Base-by-base conservation (phyloP, 2,797 vertebrate species). In the Argya squamiceps region DNA sequence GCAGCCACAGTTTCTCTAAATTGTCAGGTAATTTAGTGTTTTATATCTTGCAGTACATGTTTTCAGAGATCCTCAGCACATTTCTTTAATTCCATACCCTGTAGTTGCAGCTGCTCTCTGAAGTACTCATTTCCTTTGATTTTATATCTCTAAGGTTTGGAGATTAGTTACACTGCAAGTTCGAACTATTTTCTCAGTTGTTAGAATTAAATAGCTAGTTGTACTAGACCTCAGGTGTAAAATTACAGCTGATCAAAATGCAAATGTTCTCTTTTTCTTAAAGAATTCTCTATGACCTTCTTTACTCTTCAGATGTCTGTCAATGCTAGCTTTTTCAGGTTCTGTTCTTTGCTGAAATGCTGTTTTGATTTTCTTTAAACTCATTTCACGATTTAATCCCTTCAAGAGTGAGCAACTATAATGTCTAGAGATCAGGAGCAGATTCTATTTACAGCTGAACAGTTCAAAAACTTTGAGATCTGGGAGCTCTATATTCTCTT, bases 241-340 rank as follows among this genome's bases (percentile, higher is more conserved):
- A 88, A 93, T 84, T 69, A 91, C 21, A 60, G 68, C 67, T 91
- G 65, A 95, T 92, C 60, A 88, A 89, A 94, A 97, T 96, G 92
- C 77, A 82, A 12, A 52, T 60, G 43, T 88, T 95, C 70, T 74
- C 39, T 73, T 91, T 43, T 84, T 78, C 49, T 64, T 83, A 16
- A 63, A 84, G 49, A 79, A 77, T 56, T 79, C 32, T 49, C 59
- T n/a, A 2, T 76, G 73, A 90, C 88, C 77, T 81, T 81, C 46
- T 43, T n/a, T 84, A 44, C 39, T 71, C 59, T 44, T 86, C 39
- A 65, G 60, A 44, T 81, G 26, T 67, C 69, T 77, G 43, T 85
- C 83, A 88, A 1, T 89, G 71, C 59, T 86, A 29, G 0, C 10
- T 65, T 88, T 94, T 73, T 43, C n/a, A 44, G 58, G 36, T 93